Conservation (phyloP, 1,140 invertebrate genomes). For the Euura saliciscinereae region DNA sequence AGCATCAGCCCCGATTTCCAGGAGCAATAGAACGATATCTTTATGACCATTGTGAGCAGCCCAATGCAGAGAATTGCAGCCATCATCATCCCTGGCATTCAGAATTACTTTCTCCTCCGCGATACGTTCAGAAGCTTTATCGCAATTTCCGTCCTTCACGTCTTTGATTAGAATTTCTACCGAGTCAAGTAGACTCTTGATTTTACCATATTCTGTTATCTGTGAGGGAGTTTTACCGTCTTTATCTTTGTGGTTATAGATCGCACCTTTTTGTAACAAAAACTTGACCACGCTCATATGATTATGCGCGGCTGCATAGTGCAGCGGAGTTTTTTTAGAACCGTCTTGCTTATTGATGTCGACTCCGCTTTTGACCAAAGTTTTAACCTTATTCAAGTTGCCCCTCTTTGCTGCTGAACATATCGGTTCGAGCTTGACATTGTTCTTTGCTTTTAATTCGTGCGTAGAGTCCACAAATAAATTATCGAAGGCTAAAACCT, state of each 20-base stretch:
- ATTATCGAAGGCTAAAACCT: too few species aligned
- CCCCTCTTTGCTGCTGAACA: constrained; percentile 18
- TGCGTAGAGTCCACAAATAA: too few species aligned
- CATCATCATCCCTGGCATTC: constrained; percentile 20
- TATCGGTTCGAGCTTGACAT: too few species aligned
- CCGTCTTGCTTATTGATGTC: constrained; percentile 21
- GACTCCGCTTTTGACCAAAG: constrained; percentile 19
- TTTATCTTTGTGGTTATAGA: constrained; percentile 52
- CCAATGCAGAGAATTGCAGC: constrained; percentile 22
- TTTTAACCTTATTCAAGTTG: constrained; percentile 19
- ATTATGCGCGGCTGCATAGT: constrained; percentile 49
- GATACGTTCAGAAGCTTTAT: neutral
- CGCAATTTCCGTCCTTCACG: too few species aligned
- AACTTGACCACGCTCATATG: constrained; percentile 73
- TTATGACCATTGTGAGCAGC: constrained; percentile 21
- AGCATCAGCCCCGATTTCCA: constrained; percentile 56
- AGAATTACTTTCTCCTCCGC: constrained; percentile 4
- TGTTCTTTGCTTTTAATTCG: too few species aligned
- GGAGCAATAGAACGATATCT: constrained; percentile 63
- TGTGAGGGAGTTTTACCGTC: constrained; percentile 21
- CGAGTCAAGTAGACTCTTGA: constrained; percentile 19
- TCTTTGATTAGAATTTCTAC: constrained; percentile 25
- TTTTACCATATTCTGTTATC: neutral
- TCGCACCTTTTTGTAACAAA: constrained; percentile 70
- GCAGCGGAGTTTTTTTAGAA: neutral